Percentiles rank a stretch among this genome's conserved stretches.
Conservation (phyloP, 2,888 invertebrate species). For the Trichopoda pennipes region DNA sequence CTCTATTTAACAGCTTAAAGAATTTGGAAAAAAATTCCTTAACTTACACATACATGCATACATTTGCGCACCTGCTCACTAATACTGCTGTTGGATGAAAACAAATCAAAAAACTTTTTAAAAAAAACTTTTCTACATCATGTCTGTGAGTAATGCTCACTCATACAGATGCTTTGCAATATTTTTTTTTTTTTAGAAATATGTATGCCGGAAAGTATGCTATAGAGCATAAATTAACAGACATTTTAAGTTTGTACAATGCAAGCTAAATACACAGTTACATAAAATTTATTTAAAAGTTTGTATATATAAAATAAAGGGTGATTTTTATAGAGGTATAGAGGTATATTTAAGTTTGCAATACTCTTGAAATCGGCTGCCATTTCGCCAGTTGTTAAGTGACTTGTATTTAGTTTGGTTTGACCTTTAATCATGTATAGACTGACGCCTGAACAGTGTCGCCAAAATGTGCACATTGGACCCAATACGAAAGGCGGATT, state of each 20-base stretch:
- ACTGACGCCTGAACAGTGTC: too few species aligned
- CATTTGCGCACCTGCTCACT: conserved; percentile 4
- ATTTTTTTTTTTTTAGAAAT: conserved; percentile 1
- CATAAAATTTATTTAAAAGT: not conserved
- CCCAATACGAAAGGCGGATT: too few species aligned
- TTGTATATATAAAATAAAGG: not conserved
- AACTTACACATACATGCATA: not conserved
- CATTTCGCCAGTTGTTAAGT: too few species aligned
- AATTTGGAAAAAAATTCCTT: conserved; percentile 41
- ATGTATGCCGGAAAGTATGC: conserved; percentile 69
- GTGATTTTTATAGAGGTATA: too few species aligned
- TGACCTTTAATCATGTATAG: too few species aligned
- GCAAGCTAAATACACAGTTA: conserved; percentile 18
- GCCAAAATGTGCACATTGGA: too few species aligned
- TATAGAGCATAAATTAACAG: conserved; percentile 66
- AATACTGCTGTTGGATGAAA: not conserved
- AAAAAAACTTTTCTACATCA: conserved; percentile 2
- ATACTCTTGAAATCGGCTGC: too few species aligned
- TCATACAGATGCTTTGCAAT: conserved; percentile 16
- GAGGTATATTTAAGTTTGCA: too few species aligned
- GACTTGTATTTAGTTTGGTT: too few species aligned
- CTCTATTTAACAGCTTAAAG: conserved; percentile 34
- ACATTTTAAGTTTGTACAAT: not conserved
- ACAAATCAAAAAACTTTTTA: too few species aligned
- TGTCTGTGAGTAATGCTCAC: conserved; percentile 8